A percentile compares a stretch with the other conserved stretches of the same genome.
These are phyloP conservation scores for Aleiodes testaceus DNA, from an alignment of 2,888 invertebrate genomes.

Conservation along the genomic window DNA sequence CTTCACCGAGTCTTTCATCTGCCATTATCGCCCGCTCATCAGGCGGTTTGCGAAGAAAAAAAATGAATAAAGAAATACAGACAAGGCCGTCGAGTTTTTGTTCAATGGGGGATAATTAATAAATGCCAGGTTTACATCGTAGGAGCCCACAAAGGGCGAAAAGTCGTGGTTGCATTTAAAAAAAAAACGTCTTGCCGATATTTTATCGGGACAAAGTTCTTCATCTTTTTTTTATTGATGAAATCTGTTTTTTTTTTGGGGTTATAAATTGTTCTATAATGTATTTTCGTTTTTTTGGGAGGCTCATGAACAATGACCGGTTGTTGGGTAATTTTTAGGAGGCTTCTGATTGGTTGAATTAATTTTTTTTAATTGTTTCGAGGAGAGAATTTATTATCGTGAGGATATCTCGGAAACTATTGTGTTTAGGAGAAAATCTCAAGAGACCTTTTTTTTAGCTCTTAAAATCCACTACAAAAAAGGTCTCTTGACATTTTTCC, in stretches of 20 bases:
- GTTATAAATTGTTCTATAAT: neutral
- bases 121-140: conserved; percentile 33
- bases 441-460: too few species aligned
- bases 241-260: neutral
- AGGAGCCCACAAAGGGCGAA: conserved; percentile 22
- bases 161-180: conserved; percentile 2
- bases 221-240: neutral
- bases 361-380: too few species aligned
- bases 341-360: too few species aligned
- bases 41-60: conserved; percentile 9
- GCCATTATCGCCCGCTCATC: conserved; percentile 31
- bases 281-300: too few species aligned
- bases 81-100: conserved; percentile 28
- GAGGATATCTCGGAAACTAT: too few species aligned
- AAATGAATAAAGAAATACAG: neutral
- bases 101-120: conserved; percentile 30
- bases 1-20: conserved; percentile 28
- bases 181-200: neutral
- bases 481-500: too few species aligned
- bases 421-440: too few species aligned
- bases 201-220: neutral
- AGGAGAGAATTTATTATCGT: too few species aligned
- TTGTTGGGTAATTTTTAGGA: too few species aligned
- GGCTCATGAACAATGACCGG: too few species aligned
- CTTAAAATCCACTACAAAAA: too few species aligned